Evolutionary conservation across 1,140 invertebrate genomes (phyloP), one percentile per base, ranked within the genome.

Genomic region (Drosophila oshimai): DNA sequence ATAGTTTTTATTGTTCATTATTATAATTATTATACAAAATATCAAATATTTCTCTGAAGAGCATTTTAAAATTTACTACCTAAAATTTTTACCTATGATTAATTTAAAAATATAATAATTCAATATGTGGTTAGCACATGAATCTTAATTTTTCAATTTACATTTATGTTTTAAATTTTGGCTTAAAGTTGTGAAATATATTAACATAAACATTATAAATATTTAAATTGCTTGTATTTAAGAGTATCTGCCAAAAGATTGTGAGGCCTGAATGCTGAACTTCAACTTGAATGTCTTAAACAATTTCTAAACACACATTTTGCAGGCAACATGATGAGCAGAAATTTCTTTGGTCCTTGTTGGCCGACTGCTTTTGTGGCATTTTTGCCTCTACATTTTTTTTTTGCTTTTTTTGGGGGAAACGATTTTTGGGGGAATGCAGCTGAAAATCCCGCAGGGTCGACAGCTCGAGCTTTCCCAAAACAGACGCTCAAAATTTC

Each of bases 311-410:
- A 36, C 42, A 6, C 36, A 17, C 7, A 47, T 58, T 46, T 41
- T 33, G 17, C 22, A 4, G 34, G 28, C 28, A 28, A 31, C 55
- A 22, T 46, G 20, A 44, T 20, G 44, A 51, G 47, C 10, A 20
- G 15, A 33, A 49, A 70, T 49, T 41, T 50, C 26, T 15, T 49
- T 39, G 45, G 31, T 47, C 6, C 29, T 41, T 44, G 3, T 15
- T 37, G 26, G n/a, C 10, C 12, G 28, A 20, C 65, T 22, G 65
- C 65, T 55, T 46, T 68, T 69, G 29, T 49, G 64, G 50, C 50
- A 57, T 69, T 41, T 69, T 58, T 24, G 20, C 12, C 12, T 4
- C 4, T 0, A 7, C 12, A 13, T 50, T 50, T 49, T 37, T 24
- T 13, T 12, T 4, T 6, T 6, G n/a, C n/a, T 31, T 15, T 15